Percentiles rank a stretch among this genome's conserved stretches.
These are phyloP conservation scores for Lithodes maja DNA, from an alignment of 2,888 invertebrate species.

Conservation along the genomic window DNA sequence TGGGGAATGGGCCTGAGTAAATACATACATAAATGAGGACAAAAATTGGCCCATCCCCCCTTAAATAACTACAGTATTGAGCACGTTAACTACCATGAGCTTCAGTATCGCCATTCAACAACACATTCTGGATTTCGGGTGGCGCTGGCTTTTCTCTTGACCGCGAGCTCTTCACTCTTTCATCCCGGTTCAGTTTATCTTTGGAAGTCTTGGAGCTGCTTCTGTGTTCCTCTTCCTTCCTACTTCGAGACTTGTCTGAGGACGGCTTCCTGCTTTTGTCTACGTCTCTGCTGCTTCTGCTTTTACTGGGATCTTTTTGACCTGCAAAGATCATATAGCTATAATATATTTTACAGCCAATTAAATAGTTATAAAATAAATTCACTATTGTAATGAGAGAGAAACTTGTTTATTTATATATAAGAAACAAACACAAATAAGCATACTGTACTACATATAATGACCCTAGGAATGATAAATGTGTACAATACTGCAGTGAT, in stretches of 20 bases:
- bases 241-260: constrained; percentile 19
- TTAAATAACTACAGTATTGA: too few species aligned
- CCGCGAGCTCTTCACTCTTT: neutral
- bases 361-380: too few species aligned
- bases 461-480: too few species aligned
- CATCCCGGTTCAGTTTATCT: constrained; percentile 3
- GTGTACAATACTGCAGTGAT: too few species aligned
- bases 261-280: neutral
- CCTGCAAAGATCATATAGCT: neutral
- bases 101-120: constrained; percentile 15
- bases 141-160: neutral
- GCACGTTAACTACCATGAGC: constrained; percentile 3
- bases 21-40: too few species aligned
- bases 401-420: too few species aligned
- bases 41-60: too few species aligned
- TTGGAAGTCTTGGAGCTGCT: constrained; percentile 11
- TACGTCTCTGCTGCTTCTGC: constrained; percentile 2
- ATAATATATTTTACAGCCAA: too few species aligned
- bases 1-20: too few species aligned
- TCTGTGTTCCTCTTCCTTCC: neutral
- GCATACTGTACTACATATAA: too few species aligned
- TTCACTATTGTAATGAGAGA: too few species aligned
- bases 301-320: constrained; percentile 32
- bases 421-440: too few species aligned
- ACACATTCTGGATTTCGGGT: neutral